These are phyloP conservation scores for Microplitis deprimator DNA, from an alignment of 2,888 invertebrate genomes.

Conservation along the genomic window DNA sequence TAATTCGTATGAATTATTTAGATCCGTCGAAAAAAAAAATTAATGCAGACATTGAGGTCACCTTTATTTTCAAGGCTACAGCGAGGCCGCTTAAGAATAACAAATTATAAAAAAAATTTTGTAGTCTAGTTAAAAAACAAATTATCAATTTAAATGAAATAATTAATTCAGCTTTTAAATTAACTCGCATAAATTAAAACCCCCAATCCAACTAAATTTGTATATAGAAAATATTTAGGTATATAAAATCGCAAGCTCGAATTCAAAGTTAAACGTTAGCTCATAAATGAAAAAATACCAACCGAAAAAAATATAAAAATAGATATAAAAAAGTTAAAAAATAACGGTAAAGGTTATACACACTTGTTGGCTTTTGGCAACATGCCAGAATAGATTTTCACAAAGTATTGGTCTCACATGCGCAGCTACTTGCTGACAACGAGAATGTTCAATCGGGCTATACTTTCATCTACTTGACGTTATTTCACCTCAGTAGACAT, in stretches of 20 bases:
- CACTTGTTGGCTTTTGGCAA: neutral
- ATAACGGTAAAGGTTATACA: neutral
- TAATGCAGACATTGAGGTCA: neutral
- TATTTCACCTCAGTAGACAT: neutral
- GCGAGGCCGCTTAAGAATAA: neutral
- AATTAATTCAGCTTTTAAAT: no score
- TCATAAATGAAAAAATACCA: neutral
- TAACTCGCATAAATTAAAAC: no score
- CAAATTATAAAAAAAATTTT: neutral
- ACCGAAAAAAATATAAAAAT: neutral
- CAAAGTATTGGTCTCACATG: neutral
- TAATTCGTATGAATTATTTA: neutral
- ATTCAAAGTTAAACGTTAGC: neutral
- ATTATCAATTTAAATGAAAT: neutral
- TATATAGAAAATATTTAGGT: no score
- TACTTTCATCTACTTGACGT: neutral
- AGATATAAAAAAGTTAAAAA: neutral
- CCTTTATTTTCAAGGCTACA: neutral
- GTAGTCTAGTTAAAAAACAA: neutral
- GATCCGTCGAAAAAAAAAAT: neutral
- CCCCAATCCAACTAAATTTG: no score
- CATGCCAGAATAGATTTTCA: neutral
- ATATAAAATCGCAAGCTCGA: no score
- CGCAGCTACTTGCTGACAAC: neutral
- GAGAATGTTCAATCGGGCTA: neutral